A percentile compares a stretch with the other conserved stretches of the same genome.
phyloP scores from a whole-genome alignment of 2,113 vertebrate species.

The Ctenomys sociabilis region DNA sequence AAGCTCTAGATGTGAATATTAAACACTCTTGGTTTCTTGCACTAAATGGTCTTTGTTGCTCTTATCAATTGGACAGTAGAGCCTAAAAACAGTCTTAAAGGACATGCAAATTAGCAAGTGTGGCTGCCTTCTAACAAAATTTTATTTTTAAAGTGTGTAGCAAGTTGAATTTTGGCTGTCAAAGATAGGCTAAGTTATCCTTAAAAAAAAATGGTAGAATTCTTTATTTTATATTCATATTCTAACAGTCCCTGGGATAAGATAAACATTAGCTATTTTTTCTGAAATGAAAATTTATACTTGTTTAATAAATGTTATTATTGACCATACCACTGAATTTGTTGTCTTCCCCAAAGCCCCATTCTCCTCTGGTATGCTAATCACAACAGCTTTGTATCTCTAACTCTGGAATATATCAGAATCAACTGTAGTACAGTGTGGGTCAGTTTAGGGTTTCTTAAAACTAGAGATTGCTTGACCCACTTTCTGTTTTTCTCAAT shows the following conservation, averaged over 20 bases:
- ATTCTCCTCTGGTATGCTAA: neutral
- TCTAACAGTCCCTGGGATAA: neutral
- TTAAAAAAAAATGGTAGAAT: neutral
- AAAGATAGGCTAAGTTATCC: neutral
- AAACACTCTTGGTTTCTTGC: neutral
- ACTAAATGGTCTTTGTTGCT: accelerated
- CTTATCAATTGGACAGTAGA: neutral
- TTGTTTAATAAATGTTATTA: neutral
- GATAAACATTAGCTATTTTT: neutral
- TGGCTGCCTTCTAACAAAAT: neutral
- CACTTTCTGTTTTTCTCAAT: neutral
- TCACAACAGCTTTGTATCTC: too few species aligned
- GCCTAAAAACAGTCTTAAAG: neutral
- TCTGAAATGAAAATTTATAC: neutral
- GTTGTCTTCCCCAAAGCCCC: neutral
- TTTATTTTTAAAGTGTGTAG: neutral
- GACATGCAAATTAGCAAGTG: accelerated
- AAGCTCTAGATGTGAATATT: neutral
- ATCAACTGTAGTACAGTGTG: too few species aligned
- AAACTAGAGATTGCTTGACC: accelerated
- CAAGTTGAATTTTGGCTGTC: neutral
- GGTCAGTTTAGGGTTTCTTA: neutral
- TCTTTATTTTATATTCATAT: neutral
- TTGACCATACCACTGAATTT: too few species aligned
- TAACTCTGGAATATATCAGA: neutral